Evolutionary conservation across 2,113 vertebrate species (phyloP).

Genomic region (Echinops telfairi): DNA sequence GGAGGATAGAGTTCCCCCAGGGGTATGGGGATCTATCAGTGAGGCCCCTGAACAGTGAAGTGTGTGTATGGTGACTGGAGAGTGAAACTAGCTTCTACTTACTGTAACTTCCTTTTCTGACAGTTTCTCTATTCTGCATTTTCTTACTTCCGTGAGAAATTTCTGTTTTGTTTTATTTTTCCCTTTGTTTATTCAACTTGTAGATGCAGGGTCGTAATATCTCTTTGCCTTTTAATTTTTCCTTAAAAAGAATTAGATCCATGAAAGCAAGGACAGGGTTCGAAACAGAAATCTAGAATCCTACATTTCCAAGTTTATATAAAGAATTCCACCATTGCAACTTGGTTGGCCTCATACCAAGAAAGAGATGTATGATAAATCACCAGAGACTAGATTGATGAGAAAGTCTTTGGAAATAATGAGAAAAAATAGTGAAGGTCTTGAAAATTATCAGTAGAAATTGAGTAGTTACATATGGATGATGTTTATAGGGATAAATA

Average conservation of each 20-base stretch:
- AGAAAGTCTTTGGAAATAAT: constrained; percentile 51
- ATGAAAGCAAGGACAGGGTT: background rate
- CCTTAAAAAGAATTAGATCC: background rate
- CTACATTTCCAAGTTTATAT: constrained; percentile 37
- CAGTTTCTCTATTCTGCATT: constrained; percentile 19
- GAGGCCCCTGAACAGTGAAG: too few relatives aligned
- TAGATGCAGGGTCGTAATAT: background rate
- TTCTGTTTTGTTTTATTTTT: background rate
- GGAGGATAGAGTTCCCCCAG: too few relatives aligned
- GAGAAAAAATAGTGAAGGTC: constrained; percentile 34
- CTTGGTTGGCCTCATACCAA: background rate
- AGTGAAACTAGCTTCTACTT: constrained; percentile 5
- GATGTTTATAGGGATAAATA: constrained; percentile 46
- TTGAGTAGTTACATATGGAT: background rate
- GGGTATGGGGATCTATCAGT: too few relatives aligned
- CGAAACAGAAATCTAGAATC: background rate
- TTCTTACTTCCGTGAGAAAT: background rate
- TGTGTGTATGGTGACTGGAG: background rate
- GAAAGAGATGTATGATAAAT: constrained; percentile 28
- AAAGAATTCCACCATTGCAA: constrained; percentile 9
- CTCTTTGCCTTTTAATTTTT: background rate
- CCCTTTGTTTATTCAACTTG: constrained; percentile 36
- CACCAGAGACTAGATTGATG: constrained; percentile 2
- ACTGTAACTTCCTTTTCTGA: background rate
- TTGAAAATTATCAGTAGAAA: constrained; percentile 36